These are phyloP conservation scores for Globia sparganii DNA, from an alignment of 2,888 invertebrate species.

Conservation along the genomic window DNA sequence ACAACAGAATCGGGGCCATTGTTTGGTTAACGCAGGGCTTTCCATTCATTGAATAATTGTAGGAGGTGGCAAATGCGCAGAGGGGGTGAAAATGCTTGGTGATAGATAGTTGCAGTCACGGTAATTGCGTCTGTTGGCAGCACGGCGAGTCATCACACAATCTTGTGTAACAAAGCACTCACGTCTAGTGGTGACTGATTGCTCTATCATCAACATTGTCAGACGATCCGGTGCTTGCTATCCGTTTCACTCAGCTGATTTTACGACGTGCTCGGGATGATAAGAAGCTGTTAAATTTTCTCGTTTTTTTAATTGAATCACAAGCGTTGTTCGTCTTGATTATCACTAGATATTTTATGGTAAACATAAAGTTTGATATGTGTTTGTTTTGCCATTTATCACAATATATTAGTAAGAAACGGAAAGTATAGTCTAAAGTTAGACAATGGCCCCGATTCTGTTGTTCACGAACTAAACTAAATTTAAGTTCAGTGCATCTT, in stretches of 20 bases:
- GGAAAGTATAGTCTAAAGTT: no score
- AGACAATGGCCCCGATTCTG: no score
- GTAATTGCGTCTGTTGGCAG: background rate
- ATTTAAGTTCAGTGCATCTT: no score
- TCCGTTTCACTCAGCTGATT: constrained; percentile 20
- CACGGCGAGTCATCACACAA: background rate
- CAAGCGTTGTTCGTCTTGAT: background rate
- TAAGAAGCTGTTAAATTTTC: constrained; percentile 21
- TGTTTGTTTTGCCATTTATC: background rate
- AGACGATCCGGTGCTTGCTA: constrained; percentile 6
- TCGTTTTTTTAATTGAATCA: constrained; percentile 11
- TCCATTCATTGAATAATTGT: background rate
- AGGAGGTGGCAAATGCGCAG: background rate
- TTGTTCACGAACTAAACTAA: no score
- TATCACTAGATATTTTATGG: constrained; percentile 2
- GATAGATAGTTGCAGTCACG: background rate
- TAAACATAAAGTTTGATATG: background rate
- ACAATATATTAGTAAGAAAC: no score
- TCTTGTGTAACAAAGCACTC: constrained; percentile 10
- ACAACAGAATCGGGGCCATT: no score
- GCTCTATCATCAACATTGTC: constrained; percentile 22
- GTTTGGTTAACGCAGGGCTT: background rate
- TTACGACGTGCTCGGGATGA: constrained; percentile 24
- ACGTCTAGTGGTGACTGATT: constrained; percentile 15
- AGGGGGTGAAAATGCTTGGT: background rate